Conservation (phyloP, 2,797 vertebrate genomes). For the Tadarida brasiliensis region DNA sequence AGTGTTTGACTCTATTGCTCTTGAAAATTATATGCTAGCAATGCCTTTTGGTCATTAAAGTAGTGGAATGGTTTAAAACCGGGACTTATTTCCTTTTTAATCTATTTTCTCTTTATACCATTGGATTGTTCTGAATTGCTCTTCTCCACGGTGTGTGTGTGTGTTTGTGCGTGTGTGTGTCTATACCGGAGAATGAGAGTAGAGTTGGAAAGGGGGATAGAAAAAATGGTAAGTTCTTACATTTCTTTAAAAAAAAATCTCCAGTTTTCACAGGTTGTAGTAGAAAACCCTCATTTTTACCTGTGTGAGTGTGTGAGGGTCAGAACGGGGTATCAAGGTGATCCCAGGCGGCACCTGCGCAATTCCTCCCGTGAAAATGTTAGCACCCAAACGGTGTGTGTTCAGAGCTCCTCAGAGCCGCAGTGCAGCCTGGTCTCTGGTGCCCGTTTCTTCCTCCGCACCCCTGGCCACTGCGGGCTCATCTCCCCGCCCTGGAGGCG, state of each 20-base stretch:
- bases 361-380: neutral
- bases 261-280: neutral
- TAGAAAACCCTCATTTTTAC: neutral
- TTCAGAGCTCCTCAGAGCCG: neutral
- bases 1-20: slow-evolving; percentile 56
- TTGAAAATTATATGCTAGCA: slow-evolving; percentile 54
- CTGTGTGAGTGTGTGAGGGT: neutral
- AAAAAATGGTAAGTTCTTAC: neutral
- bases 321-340: neutral
- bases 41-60: slow-evolving; percentile 55
- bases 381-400: neutral
- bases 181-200: neutral
- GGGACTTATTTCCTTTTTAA: neutral
- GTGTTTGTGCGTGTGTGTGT: fast-evolving
- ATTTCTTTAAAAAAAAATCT: neutral
- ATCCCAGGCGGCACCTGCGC: neutral
- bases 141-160: neutral
- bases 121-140: neutral
- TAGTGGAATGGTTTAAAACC: slow-evolving; percentile 33
- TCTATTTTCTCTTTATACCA: slow-evolving; percentile 42
- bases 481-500: neutral
- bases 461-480: neutral
- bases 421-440: neutral
- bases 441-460: neutral
- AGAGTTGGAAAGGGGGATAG: neutral